phyloP scores from a whole-genome alignment of 2,797 vertebrate species.

The Distichodus sexfasciatus region DNA sequence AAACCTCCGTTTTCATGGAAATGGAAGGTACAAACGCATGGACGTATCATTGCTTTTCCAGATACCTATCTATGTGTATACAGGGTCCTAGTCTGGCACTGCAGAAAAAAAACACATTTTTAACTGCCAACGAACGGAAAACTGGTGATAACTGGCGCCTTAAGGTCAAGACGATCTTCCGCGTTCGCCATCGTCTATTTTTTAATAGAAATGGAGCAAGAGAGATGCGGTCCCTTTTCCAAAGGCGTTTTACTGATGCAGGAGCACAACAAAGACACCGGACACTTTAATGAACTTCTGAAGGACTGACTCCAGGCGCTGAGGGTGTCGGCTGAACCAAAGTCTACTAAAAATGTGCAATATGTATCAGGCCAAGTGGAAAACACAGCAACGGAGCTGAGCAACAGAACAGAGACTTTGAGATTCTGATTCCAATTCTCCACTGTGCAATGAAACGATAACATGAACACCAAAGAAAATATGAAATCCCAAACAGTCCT shows the following conservation, averaged over 20 bases:
- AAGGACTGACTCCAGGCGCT: background rate
- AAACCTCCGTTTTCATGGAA: too few species aligned
- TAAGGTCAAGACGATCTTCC: slow-evolving; percentile 4
- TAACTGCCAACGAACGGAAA: background rate
- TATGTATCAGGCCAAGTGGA: background rate
- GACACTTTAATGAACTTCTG: background rate
- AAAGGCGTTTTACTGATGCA: slow-evolving; percentile 1
- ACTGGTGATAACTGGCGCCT: slow-evolving; percentile 11
- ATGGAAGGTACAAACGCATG: too few species aligned
- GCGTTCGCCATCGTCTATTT: background rate
- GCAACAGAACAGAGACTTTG: too few species aligned
- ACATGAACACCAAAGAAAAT: too few species aligned
- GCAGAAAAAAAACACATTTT: background rate
- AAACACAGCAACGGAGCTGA: background rate
- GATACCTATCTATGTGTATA: too few species aligned
- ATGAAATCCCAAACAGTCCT: background rate
- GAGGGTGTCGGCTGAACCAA: background rate
- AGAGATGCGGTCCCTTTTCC: slow-evolving; percentile 2
- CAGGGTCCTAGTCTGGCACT: background rate
- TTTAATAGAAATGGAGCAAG: background rate
- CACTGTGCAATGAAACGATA: too few species aligned
- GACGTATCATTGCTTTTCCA: too few species aligned
- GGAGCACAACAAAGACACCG: background rate
- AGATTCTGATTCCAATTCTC: too few species aligned
- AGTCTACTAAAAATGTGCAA: background rate